These are phyloP conservation scores for Drosophila carrolli DNA, from an alignment of 1,140 invertebrate genomes.

Conservation along the genomic window DNA sequence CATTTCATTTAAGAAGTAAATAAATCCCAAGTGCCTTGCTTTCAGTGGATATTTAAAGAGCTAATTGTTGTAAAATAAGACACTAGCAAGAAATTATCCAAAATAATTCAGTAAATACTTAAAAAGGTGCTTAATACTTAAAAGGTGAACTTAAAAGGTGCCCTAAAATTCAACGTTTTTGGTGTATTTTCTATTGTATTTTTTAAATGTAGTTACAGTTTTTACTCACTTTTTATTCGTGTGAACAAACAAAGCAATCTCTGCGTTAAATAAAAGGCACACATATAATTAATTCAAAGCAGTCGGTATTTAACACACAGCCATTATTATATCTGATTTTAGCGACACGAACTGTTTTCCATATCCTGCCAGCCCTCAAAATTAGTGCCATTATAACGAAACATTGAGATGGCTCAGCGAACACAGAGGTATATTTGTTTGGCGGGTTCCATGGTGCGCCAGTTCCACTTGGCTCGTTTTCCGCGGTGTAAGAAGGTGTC, in stretches of 20 bases:
- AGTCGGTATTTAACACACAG: conserved; percentile 4
- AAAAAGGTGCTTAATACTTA: too few species aligned
- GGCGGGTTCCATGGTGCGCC: conserved; percentile 17
- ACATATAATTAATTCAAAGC: background rate
- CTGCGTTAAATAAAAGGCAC: too few species aligned
- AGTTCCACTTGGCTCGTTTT: conserved; percentile 5
- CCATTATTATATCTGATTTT: background rate
- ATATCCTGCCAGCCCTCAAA: background rate
- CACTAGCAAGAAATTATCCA: too few species aligned
- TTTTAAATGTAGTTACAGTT: too few species aligned
- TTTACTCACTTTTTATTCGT: too few species aligned
- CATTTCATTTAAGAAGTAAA: conserved; percentile 5
- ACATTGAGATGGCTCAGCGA: conserved; percentile 6
- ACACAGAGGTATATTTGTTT: conserved; percentile 17
- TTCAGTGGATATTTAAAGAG: background rate
- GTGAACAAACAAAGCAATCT: background rate
- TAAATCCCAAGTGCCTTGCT: conserved; percentile 8
- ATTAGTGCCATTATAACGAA: background rate
- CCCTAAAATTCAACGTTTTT: too few species aligned
- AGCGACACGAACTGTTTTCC: background rate
- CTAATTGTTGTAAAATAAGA: too few species aligned
- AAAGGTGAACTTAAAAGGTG: too few species aligned
- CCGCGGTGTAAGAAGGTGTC: conserved; percentile 86
- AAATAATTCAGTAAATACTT: too few species aligned
- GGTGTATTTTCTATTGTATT: too few species aligned